Conservation (phyloP, 2,113 vertebrate species). For the Pao palembangensis region DNA sequence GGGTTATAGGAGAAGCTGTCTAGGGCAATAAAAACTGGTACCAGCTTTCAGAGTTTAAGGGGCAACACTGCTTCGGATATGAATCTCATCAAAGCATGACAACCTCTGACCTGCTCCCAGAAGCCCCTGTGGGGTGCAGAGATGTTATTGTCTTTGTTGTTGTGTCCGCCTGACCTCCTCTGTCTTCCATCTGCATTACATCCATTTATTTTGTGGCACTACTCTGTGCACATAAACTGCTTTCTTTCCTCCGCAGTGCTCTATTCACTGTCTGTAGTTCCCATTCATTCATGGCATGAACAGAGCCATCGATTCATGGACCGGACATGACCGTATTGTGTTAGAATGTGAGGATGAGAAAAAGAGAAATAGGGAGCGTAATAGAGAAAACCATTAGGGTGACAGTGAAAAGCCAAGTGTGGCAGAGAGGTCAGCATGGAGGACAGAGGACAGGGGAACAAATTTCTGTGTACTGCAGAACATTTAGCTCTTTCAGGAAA, state of each 20-base stretch:
- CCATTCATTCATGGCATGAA: conserved; percentile 58
- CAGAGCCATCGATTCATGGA: conserved; percentile 68
- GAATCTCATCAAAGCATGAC: conserved; percentile 53
- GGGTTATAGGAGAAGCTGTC: conserved; percentile 44
- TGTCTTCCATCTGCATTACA: conserved; percentile 66
- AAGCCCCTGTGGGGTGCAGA: conserved; percentile 42
- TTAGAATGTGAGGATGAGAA: conserved; percentile 59
- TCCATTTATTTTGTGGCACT: conserved; percentile 46
- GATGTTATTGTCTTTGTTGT: conserved; percentile 58
- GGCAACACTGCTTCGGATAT: conserved; percentile 60
- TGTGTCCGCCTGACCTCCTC: conserved; percentile 50
- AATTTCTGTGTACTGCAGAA: conserved; percentile 26
- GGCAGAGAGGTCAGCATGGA: conserved; percentile 47
- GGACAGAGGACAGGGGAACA: conserved; percentile 23
- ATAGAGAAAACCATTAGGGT: conserved; percentile 15
- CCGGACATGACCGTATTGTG: conserved; percentile 65
- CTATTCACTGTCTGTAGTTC: conserved; percentile 41
- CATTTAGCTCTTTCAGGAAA: conserved; percentile 30
- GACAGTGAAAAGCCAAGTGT: conserved; percentile 41
- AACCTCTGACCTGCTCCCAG: conserved; percentile 59
- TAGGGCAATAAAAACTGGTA: conserved; percentile 49
- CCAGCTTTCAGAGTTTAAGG: conserved; percentile 52
- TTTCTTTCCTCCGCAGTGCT: conserved; percentile 28
- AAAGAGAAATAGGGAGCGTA: conserved; percentile 14
- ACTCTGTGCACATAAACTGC: conserved; percentile 54